These are phyloP conservation scores for Bombus sylvicola DNA, from an alignment of 1,140 invertebrate species.

Conservation along the genomic window DNA sequence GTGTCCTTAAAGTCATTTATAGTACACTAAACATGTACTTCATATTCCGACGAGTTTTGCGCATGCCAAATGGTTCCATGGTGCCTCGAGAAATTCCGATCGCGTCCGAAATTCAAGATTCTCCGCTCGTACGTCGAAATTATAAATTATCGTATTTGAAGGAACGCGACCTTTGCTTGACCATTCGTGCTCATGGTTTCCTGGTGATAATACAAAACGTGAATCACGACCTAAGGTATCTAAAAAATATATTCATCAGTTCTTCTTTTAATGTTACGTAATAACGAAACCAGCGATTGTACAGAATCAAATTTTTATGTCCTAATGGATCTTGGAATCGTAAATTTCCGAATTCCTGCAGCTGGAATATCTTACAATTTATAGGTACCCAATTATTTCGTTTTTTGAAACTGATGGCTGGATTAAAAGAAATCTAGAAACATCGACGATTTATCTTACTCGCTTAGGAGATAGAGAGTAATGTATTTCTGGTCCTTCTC, in stretches of 20 bases:
- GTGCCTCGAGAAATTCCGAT: background rate
- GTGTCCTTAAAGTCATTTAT: background rate
- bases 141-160: constrained; percentile 33
- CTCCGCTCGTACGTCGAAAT: constrained; percentile 23
- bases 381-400: no score
- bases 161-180: constrained; percentile 26
- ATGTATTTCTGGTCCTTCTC: background rate
- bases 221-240: constrained; percentile 7
- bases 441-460: background rate
- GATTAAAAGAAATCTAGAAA: background rate
- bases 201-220: constrained; percentile 36
- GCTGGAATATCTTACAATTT: background rate
- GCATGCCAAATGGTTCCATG: background rate
- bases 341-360: background rate
- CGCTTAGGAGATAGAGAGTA: background rate
- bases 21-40: background rate
- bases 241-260: background rate
- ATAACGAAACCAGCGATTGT: background rate
- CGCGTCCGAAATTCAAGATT: constrained; percentile 27
- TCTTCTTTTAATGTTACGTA: constrained; percentile 22
- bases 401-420: background rate
- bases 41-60: background rate
- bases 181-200: constrained; percentile 35
- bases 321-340: background rate
- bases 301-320: background rate